Conservation (phyloP, 2,113 vertebrate species). For the Leiothrix lutea region DNA sequence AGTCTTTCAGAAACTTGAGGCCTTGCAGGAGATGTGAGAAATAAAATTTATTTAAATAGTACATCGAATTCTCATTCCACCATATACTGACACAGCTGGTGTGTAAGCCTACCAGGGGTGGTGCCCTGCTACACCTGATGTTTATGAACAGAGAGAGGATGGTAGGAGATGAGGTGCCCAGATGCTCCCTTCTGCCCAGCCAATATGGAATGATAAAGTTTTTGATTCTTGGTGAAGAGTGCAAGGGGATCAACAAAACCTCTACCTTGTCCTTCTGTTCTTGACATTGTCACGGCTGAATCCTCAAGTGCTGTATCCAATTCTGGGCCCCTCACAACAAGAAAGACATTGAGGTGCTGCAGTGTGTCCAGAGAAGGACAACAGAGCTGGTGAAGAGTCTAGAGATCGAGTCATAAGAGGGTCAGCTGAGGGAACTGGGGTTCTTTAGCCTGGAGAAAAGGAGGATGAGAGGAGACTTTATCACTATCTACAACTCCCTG, state of each 20-base stretch:
- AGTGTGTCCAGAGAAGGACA: neutral
- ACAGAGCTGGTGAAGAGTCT: neutral
- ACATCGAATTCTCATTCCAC: neutral
- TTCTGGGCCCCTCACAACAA: neutral
- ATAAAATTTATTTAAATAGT: neutral
- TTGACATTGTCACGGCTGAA: too few relatives aligned
- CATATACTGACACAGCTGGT: neutral
- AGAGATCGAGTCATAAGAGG: fast-evolving
- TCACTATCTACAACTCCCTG: neutral
- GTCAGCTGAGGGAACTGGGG: neutral
- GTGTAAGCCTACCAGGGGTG: neutral
- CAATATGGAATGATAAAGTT: neutral
- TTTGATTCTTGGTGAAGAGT: neutral
- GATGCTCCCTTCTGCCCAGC: neutral
- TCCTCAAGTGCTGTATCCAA: neutral
- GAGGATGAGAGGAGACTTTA: neutral
- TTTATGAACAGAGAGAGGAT: neutral
- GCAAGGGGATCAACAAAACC: neutral
- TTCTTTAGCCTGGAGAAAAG: neutral
- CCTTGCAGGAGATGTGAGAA: neutral
- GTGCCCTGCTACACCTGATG: neutral
- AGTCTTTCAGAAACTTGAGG: neutral
- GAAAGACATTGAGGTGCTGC: neutral
- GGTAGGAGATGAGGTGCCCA: neutral
- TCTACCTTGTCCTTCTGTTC: neutral